Percentiles rank a stretch among this genome's conserved stretches.
phyloP scores from a whole-genome alignment of 2,113 vertebrate species.

The Rana temporaria region DNA sequence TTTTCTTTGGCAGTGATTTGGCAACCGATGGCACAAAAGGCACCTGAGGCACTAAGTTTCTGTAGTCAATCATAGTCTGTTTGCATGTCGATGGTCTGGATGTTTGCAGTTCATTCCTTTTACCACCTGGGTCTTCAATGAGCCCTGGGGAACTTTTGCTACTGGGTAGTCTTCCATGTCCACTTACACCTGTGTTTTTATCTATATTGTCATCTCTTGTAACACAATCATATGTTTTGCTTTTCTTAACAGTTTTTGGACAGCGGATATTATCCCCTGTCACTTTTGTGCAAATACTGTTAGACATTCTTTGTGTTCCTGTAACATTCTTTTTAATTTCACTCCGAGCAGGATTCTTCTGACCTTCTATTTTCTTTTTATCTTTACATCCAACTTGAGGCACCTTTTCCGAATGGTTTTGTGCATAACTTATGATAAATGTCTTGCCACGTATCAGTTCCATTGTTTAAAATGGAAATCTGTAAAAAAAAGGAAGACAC shows the following conservation, averaged over 20 bases:
- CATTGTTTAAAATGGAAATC: constrained; percentile 62
- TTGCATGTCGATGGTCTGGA: constrained; percentile 63
- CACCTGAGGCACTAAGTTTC: constrained; percentile 84
- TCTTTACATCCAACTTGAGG: constrained; percentile 32
- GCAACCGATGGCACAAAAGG: constrained; percentile 86
- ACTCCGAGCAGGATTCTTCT: constrained; percentile 41
- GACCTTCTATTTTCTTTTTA: constrained; percentile 47
- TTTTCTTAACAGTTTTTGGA: constrained; percentile 75
- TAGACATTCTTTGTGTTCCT: constrained; percentile 60
- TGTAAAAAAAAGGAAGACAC: constrained; percentile 1
- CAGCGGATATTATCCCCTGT: constrained; percentile 60
- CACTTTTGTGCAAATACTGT: constrained; percentile 58
- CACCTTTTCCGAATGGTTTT: constrained; percentile 69
- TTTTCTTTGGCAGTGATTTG: constrained; percentile 83
- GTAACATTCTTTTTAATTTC: constrained; percentile 60
- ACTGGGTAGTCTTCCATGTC: constrained; percentile 68
- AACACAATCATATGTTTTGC: constrained; percentile 77
- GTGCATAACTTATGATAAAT: constrained; percentile 77
- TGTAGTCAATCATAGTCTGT: constrained; percentile 81
- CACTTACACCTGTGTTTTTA: constrained; percentile 42
- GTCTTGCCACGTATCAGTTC: constrained; percentile 79
- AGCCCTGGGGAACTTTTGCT: constrained; percentile 78
- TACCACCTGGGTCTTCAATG: constrained; percentile 61
- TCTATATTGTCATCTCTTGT: constrained; percentile 61
- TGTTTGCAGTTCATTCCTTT: constrained; percentile 65